phyloP scores from a whole-genome alignment of 2,888 invertebrate genomes.

The Spilosoma lubricipeda region DNA sequence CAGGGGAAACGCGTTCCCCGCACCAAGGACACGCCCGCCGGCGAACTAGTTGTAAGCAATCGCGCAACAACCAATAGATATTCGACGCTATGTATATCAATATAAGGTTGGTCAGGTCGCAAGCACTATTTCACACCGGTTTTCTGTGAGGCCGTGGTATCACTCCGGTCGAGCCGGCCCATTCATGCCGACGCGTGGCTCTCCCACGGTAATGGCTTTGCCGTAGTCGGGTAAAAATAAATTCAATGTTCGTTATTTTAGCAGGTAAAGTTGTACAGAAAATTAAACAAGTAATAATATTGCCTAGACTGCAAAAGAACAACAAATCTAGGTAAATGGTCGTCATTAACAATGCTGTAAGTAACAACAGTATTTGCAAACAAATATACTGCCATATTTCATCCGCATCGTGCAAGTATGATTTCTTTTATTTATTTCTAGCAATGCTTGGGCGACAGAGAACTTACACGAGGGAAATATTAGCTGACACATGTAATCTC shows the following conservation, averaged over 20 bases:
- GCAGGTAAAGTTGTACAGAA: background rate
- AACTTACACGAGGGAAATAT: conserved; percentile 52
- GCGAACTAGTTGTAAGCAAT: no score
- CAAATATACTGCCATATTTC: conserved; percentile 20
- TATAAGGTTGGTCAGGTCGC: no score
- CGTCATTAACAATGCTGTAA: background rate
- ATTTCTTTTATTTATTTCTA: conserved; percentile 42
- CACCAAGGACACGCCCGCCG: no score
- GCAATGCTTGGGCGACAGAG: conserved; percentile 43
- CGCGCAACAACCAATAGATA: no score
- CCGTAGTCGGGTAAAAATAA: no score
- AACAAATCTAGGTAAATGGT: background rate
- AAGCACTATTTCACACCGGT: no score
- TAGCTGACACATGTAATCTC: conserved; percentile 76
- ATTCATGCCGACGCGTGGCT: no score
- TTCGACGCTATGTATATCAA: no score
- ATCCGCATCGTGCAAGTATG: conserved; percentile 27
- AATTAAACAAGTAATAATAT: background rate
- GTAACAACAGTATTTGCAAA: background rate
- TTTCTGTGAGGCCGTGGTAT: no score
- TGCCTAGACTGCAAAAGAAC: background rate
- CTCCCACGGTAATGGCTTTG: no score
- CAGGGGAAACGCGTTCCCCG: no score
- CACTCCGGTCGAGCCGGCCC: no score
- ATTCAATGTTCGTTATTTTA: background rate